Evolutionary conservation across 2,888 invertebrate species (phyloP).

Genomic region (Cyaniris semiargus): DNA sequence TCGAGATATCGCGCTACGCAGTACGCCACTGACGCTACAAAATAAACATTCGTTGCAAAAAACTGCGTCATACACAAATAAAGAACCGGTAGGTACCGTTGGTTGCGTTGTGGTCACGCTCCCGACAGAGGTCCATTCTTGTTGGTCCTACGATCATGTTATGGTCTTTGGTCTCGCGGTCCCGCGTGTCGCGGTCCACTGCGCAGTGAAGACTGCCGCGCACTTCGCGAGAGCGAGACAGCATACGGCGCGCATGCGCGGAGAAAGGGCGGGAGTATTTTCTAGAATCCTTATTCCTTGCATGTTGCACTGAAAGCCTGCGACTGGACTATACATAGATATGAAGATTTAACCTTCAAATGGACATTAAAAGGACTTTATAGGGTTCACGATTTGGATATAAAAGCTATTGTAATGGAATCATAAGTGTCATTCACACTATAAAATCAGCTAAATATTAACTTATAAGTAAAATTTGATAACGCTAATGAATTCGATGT

Average conservation of each 20-base stretch:
- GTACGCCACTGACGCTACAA: not conserved
- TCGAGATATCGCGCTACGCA: not conserved
- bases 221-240: slow-evolving; percentile 63
- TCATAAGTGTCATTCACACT: not conserved
- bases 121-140: slow-evolving; percentile 52
- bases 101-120: slow-evolving; percentile 46
- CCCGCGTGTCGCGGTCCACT: slow-evolving; percentile 58
- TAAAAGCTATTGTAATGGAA: not conserved
- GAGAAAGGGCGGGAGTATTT: slow-evolving; percentile 67
- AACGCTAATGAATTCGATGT: too few relatives aligned
- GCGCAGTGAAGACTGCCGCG: slow-evolving; percentile 70
- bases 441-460: too few relatives aligned
- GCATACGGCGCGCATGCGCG: slow-evolving; percentile 65
- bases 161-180: slow-evolving; percentile 46
- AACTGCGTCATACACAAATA: slow-evolving; percentile 55
- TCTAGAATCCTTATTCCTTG: slow-evolving; percentile 67
- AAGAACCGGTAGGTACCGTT: slow-evolving; percentile 51
- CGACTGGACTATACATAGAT: slow-evolving; percentile 4
- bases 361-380: not conserved
- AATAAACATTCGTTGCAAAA: not conserved
- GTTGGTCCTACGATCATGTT: slow-evolving; percentile 66
- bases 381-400: not conserved
- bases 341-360: not conserved
- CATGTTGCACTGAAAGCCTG: slow-evolving; percentile 37
- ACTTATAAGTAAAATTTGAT: too few relatives aligned